Percentiles rank a stretch among this genome's conserved stretches.
These are phyloP conservation scores for Diplodus sargus DNA, from an alignment of 2,797 vertebrate species.

Conservation along the genomic window DNA sequence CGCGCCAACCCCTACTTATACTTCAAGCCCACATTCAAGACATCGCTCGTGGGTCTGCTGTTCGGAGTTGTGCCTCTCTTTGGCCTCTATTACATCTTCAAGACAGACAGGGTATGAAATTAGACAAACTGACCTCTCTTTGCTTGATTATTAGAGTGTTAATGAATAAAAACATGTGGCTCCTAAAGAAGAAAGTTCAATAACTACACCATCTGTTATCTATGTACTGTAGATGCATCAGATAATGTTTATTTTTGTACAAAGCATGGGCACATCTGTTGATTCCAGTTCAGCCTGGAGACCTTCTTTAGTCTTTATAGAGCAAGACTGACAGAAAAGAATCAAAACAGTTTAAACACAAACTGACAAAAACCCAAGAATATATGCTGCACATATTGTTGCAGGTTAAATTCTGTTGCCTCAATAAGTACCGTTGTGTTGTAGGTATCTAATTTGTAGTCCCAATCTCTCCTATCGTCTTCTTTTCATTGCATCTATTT, in stretches of 20 bases:
- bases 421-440: neutral
- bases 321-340: neutral
- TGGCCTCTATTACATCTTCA: conserved; percentile 82
- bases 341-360: neutral
- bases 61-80: conserved; percentile 85
- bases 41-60: conserved; percentile 84
- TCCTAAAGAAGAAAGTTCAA: neutral
- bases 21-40: conserved; percentile 88
- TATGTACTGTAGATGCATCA: too few species aligned
- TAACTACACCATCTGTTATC: neutral
- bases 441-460: neutral
- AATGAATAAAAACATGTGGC: neutral
- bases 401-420: neutral
- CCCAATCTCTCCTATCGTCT: neutral
- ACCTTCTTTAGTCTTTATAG: neutral
- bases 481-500: conserved; percentile 2
- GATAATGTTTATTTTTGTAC: neutral
- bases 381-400: neutral
- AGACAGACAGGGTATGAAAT: conserved; percentile 87
- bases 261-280: neutral
- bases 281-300: neutral
- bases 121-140: neutral
- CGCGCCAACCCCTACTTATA: conserved; percentile 84
- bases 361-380: neutral
- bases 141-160: neutral